Conservation (phyloP, 2,113 vertebrate species). For the Dipodomys stephensi region DNA sequence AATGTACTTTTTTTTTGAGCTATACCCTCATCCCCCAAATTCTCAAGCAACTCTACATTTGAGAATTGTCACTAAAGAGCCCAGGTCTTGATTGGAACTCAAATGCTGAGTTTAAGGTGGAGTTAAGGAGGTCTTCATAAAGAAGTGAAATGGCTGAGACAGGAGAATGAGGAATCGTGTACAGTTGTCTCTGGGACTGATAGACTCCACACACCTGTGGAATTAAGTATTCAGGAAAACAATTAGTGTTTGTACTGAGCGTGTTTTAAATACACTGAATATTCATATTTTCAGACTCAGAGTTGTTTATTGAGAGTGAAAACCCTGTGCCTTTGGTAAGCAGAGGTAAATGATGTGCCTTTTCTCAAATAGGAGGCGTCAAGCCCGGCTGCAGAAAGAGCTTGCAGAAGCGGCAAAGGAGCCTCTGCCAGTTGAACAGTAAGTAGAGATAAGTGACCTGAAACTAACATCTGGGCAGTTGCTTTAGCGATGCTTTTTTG, state of each 20-base stretch:
- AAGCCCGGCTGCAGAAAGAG: constrained; percentile 97
- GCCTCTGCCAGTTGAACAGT: constrained; percentile 95
- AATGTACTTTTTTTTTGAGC: not conserved
- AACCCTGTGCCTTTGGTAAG: not conserved
- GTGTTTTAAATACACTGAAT: too few species aligned
- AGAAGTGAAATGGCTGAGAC: not conserved
- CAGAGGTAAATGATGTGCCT: not conserved
- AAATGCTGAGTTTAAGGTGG: not conserved
- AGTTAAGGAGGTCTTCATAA: not conserved
- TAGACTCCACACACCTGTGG: not conserved
- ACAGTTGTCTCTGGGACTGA: not conserved
- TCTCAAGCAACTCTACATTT: not conserved
- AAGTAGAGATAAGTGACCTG: constrained; percentile 78
- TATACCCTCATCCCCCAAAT: not conserved
- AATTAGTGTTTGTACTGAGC: not conserved
- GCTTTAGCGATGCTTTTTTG: not conserved
- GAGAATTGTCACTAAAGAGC: not conserved
- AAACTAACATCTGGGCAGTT: not conserved
- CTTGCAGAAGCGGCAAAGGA: constrained; percentile 98
- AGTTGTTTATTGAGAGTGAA: not conserved
- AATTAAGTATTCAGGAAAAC: not conserved
- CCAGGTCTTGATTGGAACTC: not conserved
- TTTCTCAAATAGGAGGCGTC: constrained; percentile 89
- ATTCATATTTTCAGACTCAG: not conserved
- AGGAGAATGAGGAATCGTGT: not conserved